Evolutionary conservation across 2,797 vertebrate species (phyloP).

Genomic region (Eulemur mongoz): DNA sequence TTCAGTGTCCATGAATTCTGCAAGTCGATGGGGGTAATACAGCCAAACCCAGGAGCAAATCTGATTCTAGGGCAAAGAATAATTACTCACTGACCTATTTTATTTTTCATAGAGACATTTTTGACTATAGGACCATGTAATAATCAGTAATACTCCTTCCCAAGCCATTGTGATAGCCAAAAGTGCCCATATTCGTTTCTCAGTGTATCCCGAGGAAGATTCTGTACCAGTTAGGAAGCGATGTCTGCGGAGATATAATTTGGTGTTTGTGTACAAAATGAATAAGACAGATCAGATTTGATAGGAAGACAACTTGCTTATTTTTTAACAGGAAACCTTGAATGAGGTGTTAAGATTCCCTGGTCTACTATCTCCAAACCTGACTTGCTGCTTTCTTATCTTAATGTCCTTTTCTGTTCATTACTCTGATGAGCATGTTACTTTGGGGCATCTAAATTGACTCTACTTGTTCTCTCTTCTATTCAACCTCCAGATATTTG

Average conservation of each 20-base stretch:
- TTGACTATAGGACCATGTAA: background rate
- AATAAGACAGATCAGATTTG: background rate
- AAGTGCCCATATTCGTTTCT: background rate
- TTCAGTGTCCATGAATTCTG: background rate
- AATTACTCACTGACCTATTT: background rate
- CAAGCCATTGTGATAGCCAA: background rate
- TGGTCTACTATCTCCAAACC: background rate
- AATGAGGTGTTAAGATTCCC: background rate
- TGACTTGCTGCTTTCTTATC: background rate
- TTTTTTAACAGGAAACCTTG: background rate
- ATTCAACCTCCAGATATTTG: background rate
- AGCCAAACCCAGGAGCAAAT: background rate
- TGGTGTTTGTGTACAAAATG: background rate
- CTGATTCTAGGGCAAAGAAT: background rate
- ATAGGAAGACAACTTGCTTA: background rate
- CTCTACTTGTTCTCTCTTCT: background rate
- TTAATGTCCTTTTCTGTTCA: background rate
- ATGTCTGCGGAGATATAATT: background rate
- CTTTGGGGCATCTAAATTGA: background rate
- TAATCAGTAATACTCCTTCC: background rate
- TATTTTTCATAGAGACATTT: background rate
- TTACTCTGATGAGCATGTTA: background rate
- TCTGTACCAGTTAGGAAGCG: background rate
- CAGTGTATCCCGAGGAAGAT: background rate
- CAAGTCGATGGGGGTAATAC: background rate